Evolutionary conservation across 2,888 invertebrate genomes (phyloP), one percentile per base, ranked within the genome.

Genomic region (Aphidoletes aphidimyza): DNA sequence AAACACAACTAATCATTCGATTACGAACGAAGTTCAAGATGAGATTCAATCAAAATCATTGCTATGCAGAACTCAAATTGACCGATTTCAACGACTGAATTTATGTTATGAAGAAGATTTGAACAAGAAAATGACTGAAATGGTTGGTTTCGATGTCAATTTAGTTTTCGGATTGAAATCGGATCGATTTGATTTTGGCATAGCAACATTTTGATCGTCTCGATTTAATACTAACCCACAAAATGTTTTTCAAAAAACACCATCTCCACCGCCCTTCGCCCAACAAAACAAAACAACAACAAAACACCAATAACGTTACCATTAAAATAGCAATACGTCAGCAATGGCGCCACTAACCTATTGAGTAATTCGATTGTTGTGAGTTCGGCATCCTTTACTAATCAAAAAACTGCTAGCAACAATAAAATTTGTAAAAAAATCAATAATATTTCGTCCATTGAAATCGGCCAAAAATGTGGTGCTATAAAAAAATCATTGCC

Each of bases 351-450:
- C 0, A 69, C 30, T 83, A 83, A 83, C 30, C 26, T 45, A 30
- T 45, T 83, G 83, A 83, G 83, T 45, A 39, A 83, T 83, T 83
- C 83, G 26, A 83, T 83, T 45, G 83, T 83, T 83, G 83, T 83
- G 39, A 83, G 26, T 39, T 39, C 81, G 19, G 36, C 81, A 81
- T 37, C 83, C 30, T 3, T 83, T 3, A 83, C 39, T 83, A 83
- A 83, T 45, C n/a, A 42, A 39, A 83, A 83, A 45, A 83, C 42
- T 45, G 2, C 6, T 30, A 83, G 22, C 17, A 83, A 69, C 19
- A 22, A 22, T 26, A 9, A 59, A 69, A 34, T 34, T n/a, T n/a
- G n/a, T n/a, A n/a, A 83, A 22, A 83, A 36, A 45, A 83, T 30
- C 83, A 83, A 42, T n/a, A n/a, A 42, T 30, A 14, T 83, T 45